Evolutionary conservation across 1,140 invertebrate genomes (phyloP).

Genomic region (Sycophila sp.): DNA sequence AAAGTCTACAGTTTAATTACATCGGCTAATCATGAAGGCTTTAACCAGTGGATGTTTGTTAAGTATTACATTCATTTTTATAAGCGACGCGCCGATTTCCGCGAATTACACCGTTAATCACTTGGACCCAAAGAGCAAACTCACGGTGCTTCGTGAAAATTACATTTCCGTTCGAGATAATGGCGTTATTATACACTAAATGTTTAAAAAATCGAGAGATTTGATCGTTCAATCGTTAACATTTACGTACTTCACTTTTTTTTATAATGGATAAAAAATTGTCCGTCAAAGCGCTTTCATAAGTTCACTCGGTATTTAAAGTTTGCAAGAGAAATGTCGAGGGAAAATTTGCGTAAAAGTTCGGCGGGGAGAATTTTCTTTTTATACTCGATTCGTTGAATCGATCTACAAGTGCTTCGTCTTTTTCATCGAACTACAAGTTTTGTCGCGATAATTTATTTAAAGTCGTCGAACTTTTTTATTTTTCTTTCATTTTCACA

Average conservation of each 20-base stretch:
- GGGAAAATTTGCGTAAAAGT: conserved; percentile 7
- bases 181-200: background rate
- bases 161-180: background rate
- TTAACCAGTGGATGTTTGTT: background rate
- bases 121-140: conserved; percentile 31
- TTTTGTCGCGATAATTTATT: background rate
- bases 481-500: conserved; percentile 44
- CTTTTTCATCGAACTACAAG: conserved; percentile 28
- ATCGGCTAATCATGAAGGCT: background rate
- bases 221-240: background rate
- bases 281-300: background rate
- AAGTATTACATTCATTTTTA: background rate
- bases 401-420: background rate
- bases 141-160: conserved; percentile 5
- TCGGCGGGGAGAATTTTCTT: background rate
- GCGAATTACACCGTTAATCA: conserved; percentile 2
- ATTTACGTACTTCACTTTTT: background rate
- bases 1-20: conserved; percentile 1
- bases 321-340: conserved; percentile 10
- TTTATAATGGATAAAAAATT: conserved; percentile 1
- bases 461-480: conserved; percentile 11
- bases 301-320: conserved; percentile 10
- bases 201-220: background rate
- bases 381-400: background rate
- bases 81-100: background rate